These are phyloP conservation scores for Epinephelus awoara DNA, from an alignment of 2,797 vertebrate genomes.

Conservation along the genomic window DNA sequence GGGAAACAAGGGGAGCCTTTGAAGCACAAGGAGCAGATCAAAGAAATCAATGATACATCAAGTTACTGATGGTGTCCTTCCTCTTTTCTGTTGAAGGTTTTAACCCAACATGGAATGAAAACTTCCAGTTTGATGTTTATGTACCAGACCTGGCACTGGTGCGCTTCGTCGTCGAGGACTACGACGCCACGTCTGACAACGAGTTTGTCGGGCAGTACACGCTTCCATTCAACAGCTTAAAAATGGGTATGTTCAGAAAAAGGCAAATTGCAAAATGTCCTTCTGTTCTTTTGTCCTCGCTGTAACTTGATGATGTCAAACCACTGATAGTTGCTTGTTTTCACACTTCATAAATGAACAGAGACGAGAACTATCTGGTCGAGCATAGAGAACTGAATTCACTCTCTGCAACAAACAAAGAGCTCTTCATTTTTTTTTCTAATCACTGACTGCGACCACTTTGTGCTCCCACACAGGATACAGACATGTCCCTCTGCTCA, in stretches of 20 bases:
- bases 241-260: slow-evolving; percentile 88
- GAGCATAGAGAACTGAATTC: slow-evolving; percentile 32
- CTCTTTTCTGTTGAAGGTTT: slow-evolving; percentile 85
- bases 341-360: slow-evolving; percentile 39
- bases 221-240: slow-evolving; percentile 91
- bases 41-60: background rate
- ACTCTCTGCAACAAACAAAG: slow-evolving; percentile 45
- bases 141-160: slow-evolving; percentile 93
- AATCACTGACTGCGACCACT: slow-evolving; percentile 35
- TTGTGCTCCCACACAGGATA: slow-evolving; percentile 88
- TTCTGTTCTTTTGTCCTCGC: too few relatives aligned
- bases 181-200: slow-evolving; percentile 88
- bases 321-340: slow-evolving; percentile 5
- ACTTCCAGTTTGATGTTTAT: slow-evolving; percentile 89
- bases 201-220: slow-evolving; percentile 95
- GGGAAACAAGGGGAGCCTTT: background rate
- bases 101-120: slow-evolving; percentile 93
- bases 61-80: background rate
- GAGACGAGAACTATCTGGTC: background rate
- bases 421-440: slow-evolving; percentile 28
- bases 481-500: slow-evolving; percentile 93
- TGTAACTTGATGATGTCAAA: background rate
- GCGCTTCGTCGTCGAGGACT: slow-evolving; percentile 93
- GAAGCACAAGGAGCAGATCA: background rate
- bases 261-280: background rate